These are phyloP conservation scores for Lophius piscatorius DNA, from an alignment of 2,113 vertebrate genomes.

Conservation along the genomic window DNA sequence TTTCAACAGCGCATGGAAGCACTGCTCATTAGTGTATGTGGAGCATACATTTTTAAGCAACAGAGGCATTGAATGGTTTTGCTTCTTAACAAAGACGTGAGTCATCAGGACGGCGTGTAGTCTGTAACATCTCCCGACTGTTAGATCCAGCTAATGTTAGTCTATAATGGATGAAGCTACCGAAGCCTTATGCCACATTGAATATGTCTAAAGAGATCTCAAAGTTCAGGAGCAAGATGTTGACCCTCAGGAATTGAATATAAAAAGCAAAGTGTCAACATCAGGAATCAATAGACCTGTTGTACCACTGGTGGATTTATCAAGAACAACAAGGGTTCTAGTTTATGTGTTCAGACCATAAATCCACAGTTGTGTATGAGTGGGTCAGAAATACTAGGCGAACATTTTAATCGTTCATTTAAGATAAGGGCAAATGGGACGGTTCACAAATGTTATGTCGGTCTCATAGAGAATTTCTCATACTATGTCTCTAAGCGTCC, in stretches of 20 bases:
- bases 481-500: too few species aligned
- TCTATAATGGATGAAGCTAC: constrained; percentile 21
- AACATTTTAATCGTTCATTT: neutral
- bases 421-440: neutral
- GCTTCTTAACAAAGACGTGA: too few species aligned
- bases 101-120: neutral
- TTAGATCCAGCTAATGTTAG: constrained; percentile 15
- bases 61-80: neutral
- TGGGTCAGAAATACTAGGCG: neutral
- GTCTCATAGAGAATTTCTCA: too few species aligned
- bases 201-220: constrained; percentile 41
- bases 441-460: neutral
- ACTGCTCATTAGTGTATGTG: constrained; percentile 10
- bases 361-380: neutral
- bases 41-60: constrained; percentile 1
- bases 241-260: constrained; percentile 31
- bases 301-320: constrained; percentile 8
- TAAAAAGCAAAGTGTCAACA: neutral
- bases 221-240: constrained; percentile 38
- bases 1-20: constrained; percentile 1
- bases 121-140: constrained; percentile 15
- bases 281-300: constrained; percentile 34
- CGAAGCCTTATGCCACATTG: constrained; percentile 33
- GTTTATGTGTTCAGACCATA: neutral
- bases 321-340: neutral